Base-by-base conservation (phyloP, 2,113 vertebrate species). In the Tauraco erythrolophus region DNA sequence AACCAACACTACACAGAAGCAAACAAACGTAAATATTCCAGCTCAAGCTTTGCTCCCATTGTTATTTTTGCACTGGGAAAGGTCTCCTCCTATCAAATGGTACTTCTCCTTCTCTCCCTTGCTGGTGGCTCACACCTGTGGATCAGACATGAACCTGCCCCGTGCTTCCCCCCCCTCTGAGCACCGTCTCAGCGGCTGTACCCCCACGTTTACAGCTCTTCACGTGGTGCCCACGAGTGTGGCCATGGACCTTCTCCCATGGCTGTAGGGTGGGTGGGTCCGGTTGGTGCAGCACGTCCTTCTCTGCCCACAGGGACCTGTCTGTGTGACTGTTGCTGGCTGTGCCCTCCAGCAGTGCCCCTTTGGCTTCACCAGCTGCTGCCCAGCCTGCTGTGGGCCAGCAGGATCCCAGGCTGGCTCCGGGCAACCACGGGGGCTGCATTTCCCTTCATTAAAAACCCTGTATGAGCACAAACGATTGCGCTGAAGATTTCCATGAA, bases 171-270 rank as follows among this genome's bases (percentile, higher is more conserved):
- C 53, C 60, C 28, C 33, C 23, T 37, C 50, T 3, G 7, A 45
- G 53, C n/a, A 11, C 21, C 3, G 0, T 27, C 1, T 18, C 35
- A 24, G 30, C 18, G 58, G 51, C 51, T 4, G 1, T 5, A 10
- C 17, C 39, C 74, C 31, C 5, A 11, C 15, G 1, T 8, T 58
- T 39, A 23, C 19, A 54, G 64, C 45, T 50, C 57, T 72, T 28
- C 64, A 13, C 2, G 2, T 14, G 30, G 28, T 31, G 33, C 33
- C 37, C 79, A 11, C 58, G 12, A 43, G 12, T 1, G 22, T 22
- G 56, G 24, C 31, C 13, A 41, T 3, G 4, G 31, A 14, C 46
- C 17, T 19, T 4, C 19, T 8, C 66, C 71, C 58, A 16, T 33
- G 46, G 46, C 53, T 15, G 1, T 2, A 10, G 41, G 46, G 46